Evolutionary conservation across 2,797 vertebrate genomes (phyloP), one percentile per base, ranked within the genome.

Genomic region (Aeoliscus strigatus): DNA sequence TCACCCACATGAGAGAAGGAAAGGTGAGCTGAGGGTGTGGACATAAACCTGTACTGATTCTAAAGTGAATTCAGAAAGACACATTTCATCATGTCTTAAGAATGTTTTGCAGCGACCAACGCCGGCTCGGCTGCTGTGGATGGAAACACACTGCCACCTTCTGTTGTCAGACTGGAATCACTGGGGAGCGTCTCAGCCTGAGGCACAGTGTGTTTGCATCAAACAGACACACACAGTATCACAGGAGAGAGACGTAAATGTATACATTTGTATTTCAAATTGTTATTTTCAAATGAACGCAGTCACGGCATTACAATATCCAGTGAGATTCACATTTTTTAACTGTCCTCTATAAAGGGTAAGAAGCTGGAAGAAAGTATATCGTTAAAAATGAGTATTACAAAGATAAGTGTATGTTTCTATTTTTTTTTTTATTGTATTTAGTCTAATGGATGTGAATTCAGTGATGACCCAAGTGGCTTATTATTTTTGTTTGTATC

Each of bases 101-200:
- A 0, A 27, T 1, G n/a, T 52, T 43, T 51, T 17, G 24, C 3
- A 32, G 5, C 10, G 27, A 26, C 8, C 11, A 16, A 1, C 4
- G 17, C 0, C 5, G 34, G 17, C 9, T n/a, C 6, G 10, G 42
- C 13, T 16, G 27, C 6, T 34, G 12, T 40, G 28, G 27, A 4
- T 60, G 33, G 14, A 23, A 13, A 45, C 18, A 52, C 37, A 37
- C 70, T 70, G 74, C 77, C 81, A 71, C 46, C 85, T 56, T 31
- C 35, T 86, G 83, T 76, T 35, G 10, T 9, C 39, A 64, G 40
- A 11, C 25, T 14, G 14, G 40, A 27, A n/a, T 24, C 3, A 6
- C 18, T 12, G 16, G 9, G 9, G 8, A 34, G 30, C 15, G 11
- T 18, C 10, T 12, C 9, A 27, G 28, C 8, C 13, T 33, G 14